phyloP scores from a whole-genome alignment of 2,888 invertebrate species.

The Unio delphinus region DNA sequence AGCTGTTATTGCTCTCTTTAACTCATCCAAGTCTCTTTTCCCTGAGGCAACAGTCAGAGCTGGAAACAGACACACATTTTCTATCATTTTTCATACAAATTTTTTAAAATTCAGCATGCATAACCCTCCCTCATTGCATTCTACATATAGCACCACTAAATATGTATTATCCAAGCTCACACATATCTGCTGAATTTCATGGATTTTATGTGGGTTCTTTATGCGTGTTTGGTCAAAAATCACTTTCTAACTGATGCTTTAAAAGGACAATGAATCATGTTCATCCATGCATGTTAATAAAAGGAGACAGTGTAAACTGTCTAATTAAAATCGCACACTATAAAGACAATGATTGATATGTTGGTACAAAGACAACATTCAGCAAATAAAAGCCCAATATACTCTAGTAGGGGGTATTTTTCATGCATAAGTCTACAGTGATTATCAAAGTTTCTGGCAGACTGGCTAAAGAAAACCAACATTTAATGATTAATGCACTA shows the following conservation, averaged over 20 bases:
- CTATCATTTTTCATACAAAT: background rate
- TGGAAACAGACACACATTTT: constrained; percentile 15
- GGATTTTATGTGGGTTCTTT: too few relatives aligned
- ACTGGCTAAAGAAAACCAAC: too few relatives aligned
- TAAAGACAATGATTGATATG: background rate
- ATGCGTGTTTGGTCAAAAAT: too few relatives aligned
- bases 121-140: too few relatives aligned
- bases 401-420: background rate
- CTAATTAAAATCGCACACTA: too few relatives aligned
- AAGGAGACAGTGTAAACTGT: too few relatives aligned
- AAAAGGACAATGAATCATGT: background rate
- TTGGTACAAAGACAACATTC: background rate
- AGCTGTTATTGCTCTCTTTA: constrained; percentile 50
- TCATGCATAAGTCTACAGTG: background rate
- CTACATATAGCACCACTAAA: too few relatives aligned
- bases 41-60: constrained; percentile 57
- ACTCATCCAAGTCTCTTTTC: constrained; percentile 40
- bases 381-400: background rate
- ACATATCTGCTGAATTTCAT: too few relatives aligned
- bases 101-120: too few relatives aligned
- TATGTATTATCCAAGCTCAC: too few relatives aligned
- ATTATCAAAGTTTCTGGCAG: too few relatives aligned
- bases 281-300: background rate
- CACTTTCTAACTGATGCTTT: background rate
- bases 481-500: too few relatives aligned